Percentiles rank a stretch among this genome's conserved stretches.
Conservation (phyloP, 2,888 invertebrate genomes). For the Ischnura elegans region DNA sequence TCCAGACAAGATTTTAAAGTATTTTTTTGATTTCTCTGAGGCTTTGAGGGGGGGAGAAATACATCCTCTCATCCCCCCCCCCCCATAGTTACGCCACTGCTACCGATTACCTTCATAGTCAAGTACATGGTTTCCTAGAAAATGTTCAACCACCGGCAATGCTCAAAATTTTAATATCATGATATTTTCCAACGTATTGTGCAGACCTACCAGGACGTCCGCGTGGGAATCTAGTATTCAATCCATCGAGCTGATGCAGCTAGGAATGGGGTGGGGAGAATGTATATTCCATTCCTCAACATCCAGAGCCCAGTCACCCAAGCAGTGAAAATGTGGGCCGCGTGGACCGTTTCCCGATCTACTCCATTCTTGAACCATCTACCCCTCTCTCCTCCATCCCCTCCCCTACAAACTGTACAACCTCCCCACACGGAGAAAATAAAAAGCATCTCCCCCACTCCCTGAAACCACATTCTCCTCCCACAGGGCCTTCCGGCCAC, state of each 20-base stretch:
- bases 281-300: conserved; percentile 44
- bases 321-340: conserved; percentile 66
- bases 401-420: background rate
- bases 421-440: background rate
- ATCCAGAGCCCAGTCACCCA: conserved; percentile 51
- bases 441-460: background rate
- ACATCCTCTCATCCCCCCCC: no score
- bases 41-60: no score
- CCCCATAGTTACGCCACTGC: no score
- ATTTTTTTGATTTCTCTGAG: no score
- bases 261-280: background rate
- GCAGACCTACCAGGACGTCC: no score
- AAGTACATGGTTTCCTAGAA: no score
- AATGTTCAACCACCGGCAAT: no score
- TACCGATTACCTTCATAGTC: no score
- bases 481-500: background rate
- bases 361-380: conserved; percentile 46
- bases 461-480: background rate
- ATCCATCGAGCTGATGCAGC: background rate
- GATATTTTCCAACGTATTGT: no score
- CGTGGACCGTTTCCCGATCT: conserved; percentile 63
- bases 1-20: no score
- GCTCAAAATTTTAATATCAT: no score
- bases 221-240: background rate
- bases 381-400: background rate